Percentiles rank a stretch among this genome's conserved stretches.
Conservation (phyloP, 1,140 invertebrate species). For the Neodiprion lecontei region DNA sequence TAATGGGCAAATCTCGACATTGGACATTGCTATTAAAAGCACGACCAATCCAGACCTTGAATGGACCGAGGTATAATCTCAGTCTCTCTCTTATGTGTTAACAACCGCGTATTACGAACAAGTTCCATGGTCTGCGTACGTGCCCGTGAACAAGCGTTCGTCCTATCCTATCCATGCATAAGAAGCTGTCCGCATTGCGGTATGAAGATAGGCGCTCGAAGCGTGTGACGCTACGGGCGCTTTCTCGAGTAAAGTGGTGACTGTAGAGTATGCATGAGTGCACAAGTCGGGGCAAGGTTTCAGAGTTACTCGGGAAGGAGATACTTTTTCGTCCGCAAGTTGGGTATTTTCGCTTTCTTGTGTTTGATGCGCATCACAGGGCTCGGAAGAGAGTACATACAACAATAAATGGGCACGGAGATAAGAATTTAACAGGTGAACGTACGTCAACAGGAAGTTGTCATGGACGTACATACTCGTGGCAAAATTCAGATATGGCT, state of each 20-base stretch:
- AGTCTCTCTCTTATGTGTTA: neutral
- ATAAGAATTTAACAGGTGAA: neutral
- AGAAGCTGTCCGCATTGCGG: neutral
- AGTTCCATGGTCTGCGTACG: neutral
- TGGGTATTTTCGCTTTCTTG: too few relatives aligned
- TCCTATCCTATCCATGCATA: neutral
- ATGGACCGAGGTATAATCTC: neutral
- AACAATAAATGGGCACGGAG: too few relatives aligned
- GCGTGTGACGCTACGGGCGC: neutral
- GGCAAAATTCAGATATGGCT: neutral
- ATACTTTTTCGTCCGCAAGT: too few relatives aligned
- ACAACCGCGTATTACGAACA: neutral
- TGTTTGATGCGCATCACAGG: too few relatives aligned
- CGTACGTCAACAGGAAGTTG: neutral
- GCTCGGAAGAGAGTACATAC: too few relatives aligned
- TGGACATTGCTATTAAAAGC: neutral
- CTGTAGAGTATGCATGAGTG: too few relatives aligned
- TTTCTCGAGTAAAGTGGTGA: too few relatives aligned
- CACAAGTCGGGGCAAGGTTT: too few relatives aligned
- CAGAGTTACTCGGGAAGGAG: too few relatives aligned
- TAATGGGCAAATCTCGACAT: too few relatives aligned
- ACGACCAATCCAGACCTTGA: slow-evolving; percentile 1
- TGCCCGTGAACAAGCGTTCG: neutral
- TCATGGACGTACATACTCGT: neutral
- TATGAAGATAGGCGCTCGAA: neutral